phyloP scores from a whole-genome alignment of 2,797 vertebrate species.

The Diglossa cyanea region DNA sequence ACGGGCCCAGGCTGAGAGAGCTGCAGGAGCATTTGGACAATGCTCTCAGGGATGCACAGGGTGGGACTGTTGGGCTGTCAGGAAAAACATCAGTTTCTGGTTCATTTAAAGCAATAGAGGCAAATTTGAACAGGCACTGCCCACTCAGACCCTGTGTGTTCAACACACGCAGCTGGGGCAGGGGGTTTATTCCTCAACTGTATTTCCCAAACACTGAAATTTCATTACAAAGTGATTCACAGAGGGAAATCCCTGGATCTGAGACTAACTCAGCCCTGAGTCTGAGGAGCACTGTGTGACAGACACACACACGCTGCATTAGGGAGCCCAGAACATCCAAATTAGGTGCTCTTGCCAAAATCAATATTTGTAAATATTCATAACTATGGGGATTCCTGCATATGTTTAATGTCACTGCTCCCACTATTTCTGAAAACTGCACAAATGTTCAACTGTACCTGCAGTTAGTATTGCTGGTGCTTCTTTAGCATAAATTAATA shows the following conservation, averaged over 20 bases:
- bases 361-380: constrained; percentile 54
- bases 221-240: background rate
- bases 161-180: background rate
- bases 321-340: constrained; percentile 1
- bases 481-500: constrained; percentile 28
- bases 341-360: constrained; percentile 43
- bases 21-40: accelerated
- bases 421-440: constrained; percentile 17
- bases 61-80: background rate
- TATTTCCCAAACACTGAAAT: background rate
- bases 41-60: background rate
- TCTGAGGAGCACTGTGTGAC: background rate
- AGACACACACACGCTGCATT: background rate
- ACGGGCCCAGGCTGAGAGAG: accelerated
- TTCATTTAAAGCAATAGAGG: background rate
- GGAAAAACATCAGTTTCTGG: background rate
- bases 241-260: background rate
- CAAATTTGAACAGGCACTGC: background rate
- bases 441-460: constrained; percentile 62
- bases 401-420: constrained; percentile 49
- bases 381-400: constrained; percentile 60
- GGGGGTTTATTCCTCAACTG: background rate
- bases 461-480: background rate
- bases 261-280: background rate
- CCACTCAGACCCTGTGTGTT: background rate